Base-by-base conservation (phyloP, 1,140 invertebrate genomes). In the Holotrichia oblita region DNA sequence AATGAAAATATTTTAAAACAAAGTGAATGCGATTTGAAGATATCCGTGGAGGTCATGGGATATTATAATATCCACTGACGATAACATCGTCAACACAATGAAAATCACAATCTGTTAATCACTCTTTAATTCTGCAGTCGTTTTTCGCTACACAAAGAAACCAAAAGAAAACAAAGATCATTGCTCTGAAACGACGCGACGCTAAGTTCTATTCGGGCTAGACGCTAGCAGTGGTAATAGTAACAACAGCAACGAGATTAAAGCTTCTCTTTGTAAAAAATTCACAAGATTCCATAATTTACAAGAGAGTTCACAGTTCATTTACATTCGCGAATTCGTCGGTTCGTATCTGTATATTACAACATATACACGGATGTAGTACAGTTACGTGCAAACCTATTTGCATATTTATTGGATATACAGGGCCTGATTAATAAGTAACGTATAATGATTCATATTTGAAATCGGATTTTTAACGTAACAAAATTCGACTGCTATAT, bases 231-330 rank as follows among this genome's bases (percentile, higher is more conserved):
- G 27, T 34, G 27, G 27, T 34, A 34, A 34, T 17, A 55, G 48
- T 55, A 55, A 55, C 48, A 55, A 55, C 48, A 55, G 17, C 48
- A 55, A 17, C 17, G n/a, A 20, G 8, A 24, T 22, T 69, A 34
- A 34, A 34, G 27, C 27, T 34, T 4, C 27, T 34, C 2, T 34
- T 34, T 34, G 22, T 69, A 22, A 34, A 69, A 69, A 69, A 69
- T 69, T 69, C 61, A 34, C 2, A 69, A 24, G 61, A 27, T 69
- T 69, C 61, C 61, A 69, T 69, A 69, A 69, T 69, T 69, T 69
- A 69, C 61, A 69, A 17, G 22, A 17, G 61, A 27, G 22, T 69
- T 27, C 61, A 20, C 61, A 69, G 20, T 27, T 69, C 61, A 69
- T 69, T 69, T 69, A 69, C 61, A 69, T 55, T 20, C 61, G 61